phyloP scores from a whole-genome alignment of 2,888 invertebrate species.

The Dryomyza anilis region DNA sequence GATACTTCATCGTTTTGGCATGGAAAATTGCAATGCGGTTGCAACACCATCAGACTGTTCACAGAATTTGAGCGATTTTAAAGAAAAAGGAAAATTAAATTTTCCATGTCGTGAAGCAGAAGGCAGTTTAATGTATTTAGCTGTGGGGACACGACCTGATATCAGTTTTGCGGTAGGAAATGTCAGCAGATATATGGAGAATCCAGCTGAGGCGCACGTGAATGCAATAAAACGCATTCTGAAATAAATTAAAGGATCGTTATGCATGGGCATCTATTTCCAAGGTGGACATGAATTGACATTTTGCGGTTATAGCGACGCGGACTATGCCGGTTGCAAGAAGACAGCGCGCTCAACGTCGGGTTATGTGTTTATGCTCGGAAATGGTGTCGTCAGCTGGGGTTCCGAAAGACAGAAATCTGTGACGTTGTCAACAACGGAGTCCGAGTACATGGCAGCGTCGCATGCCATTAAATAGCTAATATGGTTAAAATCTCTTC shows the following conservation, averaged over 20 bases:
- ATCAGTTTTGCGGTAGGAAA: too few species aligned
- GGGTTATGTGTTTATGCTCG: not conserved
- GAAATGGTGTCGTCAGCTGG: not conserved
- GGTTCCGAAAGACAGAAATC: not conserved
- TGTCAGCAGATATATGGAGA: too few species aligned
- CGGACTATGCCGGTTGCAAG: not conserved
- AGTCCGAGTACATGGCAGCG: not conserved
- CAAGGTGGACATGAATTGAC: not conserved
- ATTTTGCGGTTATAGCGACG: constrained; percentile 2
- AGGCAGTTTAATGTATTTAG: too few species aligned
- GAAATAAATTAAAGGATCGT: not conserved
- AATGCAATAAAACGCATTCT: too few species aligned
- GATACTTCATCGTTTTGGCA: too few species aligned
- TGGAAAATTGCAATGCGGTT: too few species aligned
- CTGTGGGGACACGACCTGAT: too few species aligned
- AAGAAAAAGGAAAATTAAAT: too few species aligned
- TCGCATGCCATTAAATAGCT: not conserved
- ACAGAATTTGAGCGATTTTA: too few species aligned
- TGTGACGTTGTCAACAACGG: not conserved
- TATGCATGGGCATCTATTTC: not conserved
- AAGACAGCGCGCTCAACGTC: not conserved
- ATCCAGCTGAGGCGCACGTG: too few species aligned
- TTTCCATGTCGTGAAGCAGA: too few species aligned
- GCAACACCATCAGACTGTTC: too few species aligned
- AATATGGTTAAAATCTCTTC: not conserved